Percentiles rank a stretch among this genome's conserved stretches.
Conservation (phyloP, 2,113 vertebrate genomes). For the Myanophis thanlyinensis region DNA sequence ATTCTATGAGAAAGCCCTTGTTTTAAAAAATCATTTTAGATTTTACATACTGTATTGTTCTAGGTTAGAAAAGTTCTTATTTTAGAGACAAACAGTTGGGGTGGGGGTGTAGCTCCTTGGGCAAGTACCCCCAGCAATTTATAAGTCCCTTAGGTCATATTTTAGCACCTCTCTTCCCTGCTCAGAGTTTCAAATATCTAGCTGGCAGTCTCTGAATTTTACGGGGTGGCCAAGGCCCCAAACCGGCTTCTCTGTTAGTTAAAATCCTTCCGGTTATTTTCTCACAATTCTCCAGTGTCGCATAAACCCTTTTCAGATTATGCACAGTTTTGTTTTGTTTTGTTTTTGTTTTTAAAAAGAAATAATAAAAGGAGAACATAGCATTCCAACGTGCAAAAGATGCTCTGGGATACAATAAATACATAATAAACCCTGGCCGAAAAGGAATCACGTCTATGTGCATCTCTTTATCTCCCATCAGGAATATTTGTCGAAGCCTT, state of each 20-base stretch:
- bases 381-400: neutral
- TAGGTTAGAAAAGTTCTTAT: neutral
- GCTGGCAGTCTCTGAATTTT: too few species aligned
- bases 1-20: accelerated
- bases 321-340: neutral
- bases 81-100: neutral
- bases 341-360: neutral
- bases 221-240: too few species aligned
- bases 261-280: neutral
- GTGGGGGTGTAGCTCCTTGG: neutral
- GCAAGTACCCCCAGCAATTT: neutral
- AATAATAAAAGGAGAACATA: neutral
- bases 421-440: neutral
- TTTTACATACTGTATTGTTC: neutral
- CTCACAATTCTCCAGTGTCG: neutral
- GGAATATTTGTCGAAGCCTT: conserved; percentile 38
- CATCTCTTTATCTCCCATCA: neutral
- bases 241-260: accelerated
- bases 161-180: too few species aligned
- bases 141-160: neutral
- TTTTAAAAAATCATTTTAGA: neutral
- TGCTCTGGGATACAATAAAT: neutral
- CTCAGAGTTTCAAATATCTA: neutral
- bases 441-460: neutral
- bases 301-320: neutral